Base-by-base conservation (phyloP, 2,888 invertebrate species). In the Ormia ochracea region DNA sequence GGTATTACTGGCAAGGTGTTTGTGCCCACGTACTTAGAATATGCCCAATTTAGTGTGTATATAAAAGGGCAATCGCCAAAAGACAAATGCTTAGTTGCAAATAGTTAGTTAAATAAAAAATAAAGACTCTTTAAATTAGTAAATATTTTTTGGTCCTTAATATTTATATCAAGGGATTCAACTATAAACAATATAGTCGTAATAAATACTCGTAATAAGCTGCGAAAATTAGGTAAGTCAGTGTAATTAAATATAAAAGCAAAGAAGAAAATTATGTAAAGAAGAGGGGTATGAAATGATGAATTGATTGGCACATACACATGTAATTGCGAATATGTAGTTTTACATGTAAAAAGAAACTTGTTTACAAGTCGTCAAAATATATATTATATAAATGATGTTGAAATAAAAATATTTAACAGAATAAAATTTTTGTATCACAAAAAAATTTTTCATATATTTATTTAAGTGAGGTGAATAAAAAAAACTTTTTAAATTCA, bases 11-110 rank as follows among this genome's bases (percentile, higher is more conserved):
- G 45, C 5, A 43, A 12, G 43, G 12, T 14, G 48, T 56, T 36
- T 43, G 9, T 72, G 52, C 54, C 52, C 36, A 73, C 43, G n/a
- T 63, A 45, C 31, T 33, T 54, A 26, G 10, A 23, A 54, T 10
- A 23, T 33, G 33, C n/a, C n/a, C n/a, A n/a, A n/a, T n/a, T n/a
- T n/a, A n/a, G n/a, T n/a, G 56, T 54, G 26, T 58, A 50, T 87
- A 87, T 87, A 87, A 87, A 87, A 86, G 87, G 84, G 82, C 82
- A 82, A 59, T 76, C 78, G 72, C 63, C 26, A 70, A 56, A 74
- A 81, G 82, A 83, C 82, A 68, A 82, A 84, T 83, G 83, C 83
- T 88, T 85, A 87, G 88, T 87, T 84, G 85, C 81, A 81, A 83
- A 81, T 73, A 68, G 73, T 56, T 61, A 14, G n/a, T 58, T 50